Evolutionary conservation across 2,113 vertebrate species (phyloP).

Genomic region (Mesocricetus auratus): DNA sequence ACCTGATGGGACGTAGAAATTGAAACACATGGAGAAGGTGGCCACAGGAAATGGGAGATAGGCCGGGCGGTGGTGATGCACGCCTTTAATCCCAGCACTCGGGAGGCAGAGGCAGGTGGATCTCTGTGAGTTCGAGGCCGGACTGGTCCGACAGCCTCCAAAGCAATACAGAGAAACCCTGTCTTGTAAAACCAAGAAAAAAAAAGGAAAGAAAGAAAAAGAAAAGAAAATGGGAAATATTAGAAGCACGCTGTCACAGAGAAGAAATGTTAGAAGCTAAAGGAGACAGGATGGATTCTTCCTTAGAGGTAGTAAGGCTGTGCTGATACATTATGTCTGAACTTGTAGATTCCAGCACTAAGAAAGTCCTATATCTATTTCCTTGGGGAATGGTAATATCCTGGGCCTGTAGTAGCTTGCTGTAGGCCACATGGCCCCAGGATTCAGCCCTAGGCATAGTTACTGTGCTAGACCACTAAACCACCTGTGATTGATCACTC

Average conservation of each 20-base stretch:
- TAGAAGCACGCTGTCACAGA: too few species aligned
- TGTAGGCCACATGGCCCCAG: neutral
- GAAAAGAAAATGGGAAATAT: neutral
- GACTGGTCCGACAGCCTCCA: too few species aligned
- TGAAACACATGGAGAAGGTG: neutral
- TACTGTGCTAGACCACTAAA: neutral
- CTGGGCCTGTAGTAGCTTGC: neutral
- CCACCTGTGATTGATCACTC: too few species aligned
- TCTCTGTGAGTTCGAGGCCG: too few species aligned
- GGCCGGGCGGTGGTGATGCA: too few species aligned
- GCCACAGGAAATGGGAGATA: neutral
- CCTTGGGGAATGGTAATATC: neutral
- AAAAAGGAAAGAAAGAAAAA: too few species aligned
- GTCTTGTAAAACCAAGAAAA: too few species aligned
- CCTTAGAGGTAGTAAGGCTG: neutral
- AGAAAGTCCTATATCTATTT: neutral
- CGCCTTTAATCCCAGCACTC: too few species aligned
- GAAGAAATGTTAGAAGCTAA: neutral
- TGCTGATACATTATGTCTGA: neutral
- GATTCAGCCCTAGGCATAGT: neutral
- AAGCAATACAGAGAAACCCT: too few species aligned
- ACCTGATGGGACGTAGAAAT: neutral
- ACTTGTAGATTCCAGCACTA: neutral
- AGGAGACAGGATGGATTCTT: neutral
- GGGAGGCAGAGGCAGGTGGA: too few species aligned